phyloP scores from a whole-genome alignment of 2,113 vertebrate genomes.

The Pygoscelis antarcticus region DNA sequence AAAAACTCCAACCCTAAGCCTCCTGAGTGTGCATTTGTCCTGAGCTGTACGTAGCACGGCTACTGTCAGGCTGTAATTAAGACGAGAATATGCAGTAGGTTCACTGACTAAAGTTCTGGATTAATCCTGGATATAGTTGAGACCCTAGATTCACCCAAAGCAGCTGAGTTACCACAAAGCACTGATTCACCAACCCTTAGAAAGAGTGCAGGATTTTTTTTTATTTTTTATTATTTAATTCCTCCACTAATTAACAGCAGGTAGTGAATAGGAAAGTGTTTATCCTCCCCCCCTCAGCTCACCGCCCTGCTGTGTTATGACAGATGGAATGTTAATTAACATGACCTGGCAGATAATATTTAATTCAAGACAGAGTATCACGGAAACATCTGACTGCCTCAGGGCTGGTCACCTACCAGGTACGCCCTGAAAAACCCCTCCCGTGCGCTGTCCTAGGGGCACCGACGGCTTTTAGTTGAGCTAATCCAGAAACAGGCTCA shows the following conservation, averaged over 20 bases:
- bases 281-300: constrained; percentile 58
- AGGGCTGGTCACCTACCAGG: constrained; percentile 28
- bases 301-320: constrained; percentile 64
- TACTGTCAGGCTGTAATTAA: constrained; percentile 35
- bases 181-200: neutral
- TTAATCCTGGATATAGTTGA: constrained; percentile 62
- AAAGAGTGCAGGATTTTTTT: neutral
- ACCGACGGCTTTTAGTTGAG: neutral
- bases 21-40: neutral
- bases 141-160: neutral
- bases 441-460: fast-evolving
- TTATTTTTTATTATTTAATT: constrained; percentile 13
- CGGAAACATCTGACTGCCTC: constrained; percentile 23
- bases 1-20: neutral
- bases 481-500: neutral
- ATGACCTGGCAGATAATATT: constrained; percentile 56
- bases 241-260: constrained; percentile 71
- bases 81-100: constrained; percentile 45
- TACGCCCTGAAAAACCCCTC: neutral
- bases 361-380: constrained; percentile 36
- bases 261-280: constrained; percentile 71
- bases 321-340: constrained; percentile 69
- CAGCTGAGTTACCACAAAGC: neutral
- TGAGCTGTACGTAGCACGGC: neutral
- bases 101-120: constrained; percentile 61